A percentile compares a stretch with the other conserved stretches of the same genome.
Evolutionary conservation across 2,113 vertebrate species (phyloP).

Genomic region (Actenoides lindsayi): DNA sequence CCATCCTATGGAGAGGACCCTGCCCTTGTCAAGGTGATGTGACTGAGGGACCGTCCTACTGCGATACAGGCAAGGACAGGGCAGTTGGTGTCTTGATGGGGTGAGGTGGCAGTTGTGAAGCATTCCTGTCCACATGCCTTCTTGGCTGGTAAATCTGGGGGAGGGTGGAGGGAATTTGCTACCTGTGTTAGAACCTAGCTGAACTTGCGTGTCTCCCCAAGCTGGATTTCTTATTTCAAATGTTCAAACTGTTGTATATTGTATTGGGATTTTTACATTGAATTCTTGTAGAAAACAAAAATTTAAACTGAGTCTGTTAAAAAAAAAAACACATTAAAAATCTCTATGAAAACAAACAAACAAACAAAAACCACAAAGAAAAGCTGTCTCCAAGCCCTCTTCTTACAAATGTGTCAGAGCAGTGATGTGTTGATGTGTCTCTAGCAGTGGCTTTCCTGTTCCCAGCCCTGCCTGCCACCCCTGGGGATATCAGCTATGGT

Average conservation of each 20-base stretch:
- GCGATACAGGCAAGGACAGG: neutral
- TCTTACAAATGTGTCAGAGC: neutral
- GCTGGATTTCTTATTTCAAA: slow-evolving; percentile 63
- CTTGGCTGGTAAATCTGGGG: slow-evolving; percentile 19
- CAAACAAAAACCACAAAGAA: neutral
- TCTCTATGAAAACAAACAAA: slow-evolving; percentile 42
- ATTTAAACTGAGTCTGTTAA: slow-evolving; percentile 59
- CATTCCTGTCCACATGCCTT: slow-evolving; percentile 28
- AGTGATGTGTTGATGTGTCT: neutral
- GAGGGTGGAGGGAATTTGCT: slow-evolving; percentile 22
- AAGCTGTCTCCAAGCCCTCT: neutral
- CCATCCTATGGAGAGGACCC: neutral
- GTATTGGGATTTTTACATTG: slow-evolving; percentile 68
- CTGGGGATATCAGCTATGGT: neutral
- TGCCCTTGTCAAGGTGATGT: neutral
- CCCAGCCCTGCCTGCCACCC: neutral
- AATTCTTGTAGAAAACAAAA: slow-evolving; percentile 69
- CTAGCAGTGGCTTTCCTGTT: neutral
- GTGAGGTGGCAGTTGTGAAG: neutral
- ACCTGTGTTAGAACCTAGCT: slow-evolving; percentile 57
- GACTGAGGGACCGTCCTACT: neutral
- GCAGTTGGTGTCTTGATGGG: neutral
- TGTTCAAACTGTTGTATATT: slow-evolving; percentile 60
- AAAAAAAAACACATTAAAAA: slow-evolving; percentile 51
- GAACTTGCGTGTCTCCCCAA: neutral